A percentile compares a stretch with the other conserved stretches of the same genome.
Conservation (phyloP, 2,797 vertebrate species). For the Lithobates sylvaticus region DNA sequence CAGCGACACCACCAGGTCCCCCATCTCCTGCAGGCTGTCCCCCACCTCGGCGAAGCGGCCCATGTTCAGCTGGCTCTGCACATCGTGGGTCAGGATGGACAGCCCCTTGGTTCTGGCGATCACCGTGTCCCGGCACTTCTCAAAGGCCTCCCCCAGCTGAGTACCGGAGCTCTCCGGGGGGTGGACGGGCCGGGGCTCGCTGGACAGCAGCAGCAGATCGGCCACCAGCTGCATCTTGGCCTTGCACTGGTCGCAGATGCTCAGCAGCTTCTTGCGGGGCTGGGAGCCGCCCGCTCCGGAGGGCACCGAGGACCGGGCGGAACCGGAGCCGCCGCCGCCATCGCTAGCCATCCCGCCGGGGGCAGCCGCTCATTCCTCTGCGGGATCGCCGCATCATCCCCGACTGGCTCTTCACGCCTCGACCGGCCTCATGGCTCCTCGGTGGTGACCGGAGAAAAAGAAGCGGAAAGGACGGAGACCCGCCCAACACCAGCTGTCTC, state of each 20-base stretch:
- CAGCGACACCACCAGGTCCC: conserved; percentile 92
- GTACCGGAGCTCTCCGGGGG: conserved; percentile 81
- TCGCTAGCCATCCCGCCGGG: conserved; percentile 88
- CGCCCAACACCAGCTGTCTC: conserved; percentile 44
- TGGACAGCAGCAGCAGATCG: conserved; percentile 94
- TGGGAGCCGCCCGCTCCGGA: conserved; percentile 78
- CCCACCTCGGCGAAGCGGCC: conserved; percentile 92
- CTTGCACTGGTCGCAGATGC: conserved; percentile 92
- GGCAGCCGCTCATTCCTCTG: conserved; percentile 56
- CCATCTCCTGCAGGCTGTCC: conserved; percentile 92
- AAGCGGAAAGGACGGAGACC: conserved; percentile 23
- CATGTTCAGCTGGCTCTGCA: conserved; percentile 99
- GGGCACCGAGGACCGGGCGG: conserved; percentile 86
- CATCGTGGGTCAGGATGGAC: conserved; percentile 95
- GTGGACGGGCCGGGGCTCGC: conserved; percentile 93
- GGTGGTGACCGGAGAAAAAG: not conserved
- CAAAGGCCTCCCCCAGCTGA: conserved; percentile 87
- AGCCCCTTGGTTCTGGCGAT: conserved; percentile 97
- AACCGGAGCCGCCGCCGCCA: conserved; percentile 75
- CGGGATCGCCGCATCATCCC: not conserved
- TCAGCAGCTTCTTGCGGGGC: conserved; percentile 90
- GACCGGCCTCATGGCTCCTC: conserved; percentile 14
- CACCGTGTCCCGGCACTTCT: conserved; percentile 96
- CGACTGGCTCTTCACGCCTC: conserved; percentile 12
- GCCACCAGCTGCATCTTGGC: conserved; percentile 98